Evolutionary conservation across 2,888 invertebrate genomes (phyloP).

Genomic region (Ophioninae sp.): DNA sequence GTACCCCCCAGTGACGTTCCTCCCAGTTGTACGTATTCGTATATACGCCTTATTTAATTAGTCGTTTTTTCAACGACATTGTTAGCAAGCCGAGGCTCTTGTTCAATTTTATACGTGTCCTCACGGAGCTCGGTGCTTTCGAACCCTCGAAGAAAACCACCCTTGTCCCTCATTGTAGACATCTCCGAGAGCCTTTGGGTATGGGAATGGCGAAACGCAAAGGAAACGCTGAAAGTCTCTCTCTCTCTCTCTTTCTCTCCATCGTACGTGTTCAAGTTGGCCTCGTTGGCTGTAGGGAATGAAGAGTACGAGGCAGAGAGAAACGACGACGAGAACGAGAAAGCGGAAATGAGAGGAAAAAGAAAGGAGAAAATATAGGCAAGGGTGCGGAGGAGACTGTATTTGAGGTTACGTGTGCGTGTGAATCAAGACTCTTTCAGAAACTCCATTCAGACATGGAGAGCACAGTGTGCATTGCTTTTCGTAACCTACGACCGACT

Average conservation of each 20-base stretch:
- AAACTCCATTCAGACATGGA: slow-evolving; percentile 55
- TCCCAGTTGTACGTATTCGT: neutral
- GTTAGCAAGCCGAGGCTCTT: slow-evolving; percentile 71
- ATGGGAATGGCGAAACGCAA: slow-evolving; percentile 22
- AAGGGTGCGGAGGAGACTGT: slow-evolving; percentile 19
- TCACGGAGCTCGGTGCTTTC: slow-evolving; percentile 52
- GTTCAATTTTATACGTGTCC: slow-evolving; percentile 46
- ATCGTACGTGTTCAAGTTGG: slow-evolving; percentile 76
- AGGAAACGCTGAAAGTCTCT: slow-evolving; percentile 53
- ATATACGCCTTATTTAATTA: slow-evolving; percentile 79
- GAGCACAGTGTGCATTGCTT: slow-evolving; percentile 33
- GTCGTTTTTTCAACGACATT: slow-evolving; percentile 77
- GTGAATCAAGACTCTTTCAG: slow-evolving; percentile 57
- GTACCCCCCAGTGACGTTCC: neutral
- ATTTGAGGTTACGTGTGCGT: slow-evolving; percentile 14
- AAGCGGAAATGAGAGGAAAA: neutral
- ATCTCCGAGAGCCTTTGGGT: slow-evolving; percentile 18
- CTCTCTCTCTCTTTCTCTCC: slow-evolving; percentile 27
- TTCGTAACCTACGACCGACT: slow-evolving; percentile 45
- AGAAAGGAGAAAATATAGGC: slow-evolving; percentile 7
- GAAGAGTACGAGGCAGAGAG: slow-evolving; percentile 37
- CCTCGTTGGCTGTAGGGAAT: slow-evolving; percentile 56
- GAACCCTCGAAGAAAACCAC: slow-evolving; percentile 51
- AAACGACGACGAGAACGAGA: slow-evolving; percentile 2
- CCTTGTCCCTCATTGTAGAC: slow-evolving; percentile 54